Conservation (phyloP, 2,888 invertebrate species). For the Mythimna ferrago region DNA sequence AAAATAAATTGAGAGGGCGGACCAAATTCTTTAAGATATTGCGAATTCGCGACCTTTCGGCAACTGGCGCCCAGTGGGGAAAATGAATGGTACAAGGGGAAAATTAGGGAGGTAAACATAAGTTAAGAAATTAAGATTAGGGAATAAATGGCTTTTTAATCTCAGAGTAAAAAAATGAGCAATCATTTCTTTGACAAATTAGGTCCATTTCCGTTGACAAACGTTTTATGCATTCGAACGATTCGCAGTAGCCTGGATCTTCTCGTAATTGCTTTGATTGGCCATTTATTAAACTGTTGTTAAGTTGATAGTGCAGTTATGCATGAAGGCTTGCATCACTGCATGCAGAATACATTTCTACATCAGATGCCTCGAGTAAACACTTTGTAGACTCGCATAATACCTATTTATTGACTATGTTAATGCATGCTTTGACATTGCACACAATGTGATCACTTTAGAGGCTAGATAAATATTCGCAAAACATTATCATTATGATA, state of each 20-base stretch:
- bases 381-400: constrained; percentile 6
- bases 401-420: constrained; percentile 11
- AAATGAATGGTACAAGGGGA: constrained; percentile 2
- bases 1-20: constrained; percentile 14
- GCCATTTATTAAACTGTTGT: neutral
- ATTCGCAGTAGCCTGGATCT: neutral
- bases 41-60: constrained; percentile 11
- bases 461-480: constrained; percentile 14
- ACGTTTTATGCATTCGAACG: neutral
- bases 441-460: constrained; percentile 1
- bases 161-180: neutral
- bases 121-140: neutral
- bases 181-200: neutral
- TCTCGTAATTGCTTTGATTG: constrained; percentile 8
- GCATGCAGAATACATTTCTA: neutral
- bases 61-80: neutral
- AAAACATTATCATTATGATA: constrained; percentile 5
- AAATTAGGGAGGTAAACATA: constrained; percentile 17
- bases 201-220: neutral
- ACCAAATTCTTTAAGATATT: constrained; percentile 6
- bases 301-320: constrained; percentile 1
- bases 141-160: neutral
- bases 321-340: neutral
- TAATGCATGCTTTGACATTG: constrained; percentile 17
- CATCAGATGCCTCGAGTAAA: neutral